These are phyloP conservation scores for Sphinx pinastri DNA, from an alignment of 2,888 invertebrate genomes.

Conservation along the genomic window DNA sequence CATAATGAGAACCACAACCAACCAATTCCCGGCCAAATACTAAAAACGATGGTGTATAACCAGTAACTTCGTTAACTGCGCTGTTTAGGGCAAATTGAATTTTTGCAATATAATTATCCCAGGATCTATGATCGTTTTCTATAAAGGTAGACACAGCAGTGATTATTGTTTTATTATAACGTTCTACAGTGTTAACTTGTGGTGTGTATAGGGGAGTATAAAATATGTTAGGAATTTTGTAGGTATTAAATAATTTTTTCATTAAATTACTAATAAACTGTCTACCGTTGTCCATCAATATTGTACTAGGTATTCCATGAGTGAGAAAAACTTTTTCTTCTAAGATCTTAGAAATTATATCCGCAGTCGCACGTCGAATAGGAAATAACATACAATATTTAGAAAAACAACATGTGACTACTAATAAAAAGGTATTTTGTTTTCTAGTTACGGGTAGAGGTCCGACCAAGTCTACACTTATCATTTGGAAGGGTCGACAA, in stretches of 20 bases:
- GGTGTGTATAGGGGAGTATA: slow-evolving; percentile 34
- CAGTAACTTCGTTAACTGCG: background rate
- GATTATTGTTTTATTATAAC: slow-evolving; percentile 36
- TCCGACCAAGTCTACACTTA: slow-evolving; percentile 33
- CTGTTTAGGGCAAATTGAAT: background rate
- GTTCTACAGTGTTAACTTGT: background rate
- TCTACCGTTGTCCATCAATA: background rate
- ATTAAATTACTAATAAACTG: slow-evolving; percentile 33
- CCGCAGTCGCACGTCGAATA: slow-evolving; percentile 30
- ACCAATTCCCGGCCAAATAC: slow-evolving; percentile 29
- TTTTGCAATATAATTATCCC: background rate
- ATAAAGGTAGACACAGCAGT: slow-evolving; percentile 24
- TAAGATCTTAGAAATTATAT: slow-evolving; percentile 27
- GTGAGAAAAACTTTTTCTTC: slow-evolving; percentile 34
- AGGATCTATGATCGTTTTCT: background rate
- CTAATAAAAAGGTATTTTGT: slow-evolving; percentile 32
- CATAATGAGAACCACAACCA: slow-evolving; percentile 30
- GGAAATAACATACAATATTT: slow-evolving; percentile 35
- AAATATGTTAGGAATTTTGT: slow-evolving; percentile 33
- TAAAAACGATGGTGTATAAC: slow-evolving; percentile 32
- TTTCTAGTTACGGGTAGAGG: slow-evolving; percentile 32
- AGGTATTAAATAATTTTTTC: slow-evolving; percentile 27
- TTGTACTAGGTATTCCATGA: slow-evolving; percentile 27
- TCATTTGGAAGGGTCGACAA: slow-evolving; percentile 33
- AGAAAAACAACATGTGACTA: slow-evolving; percentile 33